Evolutionary conservation across 2,113 vertebrate species (phyloP), one percentile per base, ranked within the genome.

Genomic region (Xerus inauris): DNA sequence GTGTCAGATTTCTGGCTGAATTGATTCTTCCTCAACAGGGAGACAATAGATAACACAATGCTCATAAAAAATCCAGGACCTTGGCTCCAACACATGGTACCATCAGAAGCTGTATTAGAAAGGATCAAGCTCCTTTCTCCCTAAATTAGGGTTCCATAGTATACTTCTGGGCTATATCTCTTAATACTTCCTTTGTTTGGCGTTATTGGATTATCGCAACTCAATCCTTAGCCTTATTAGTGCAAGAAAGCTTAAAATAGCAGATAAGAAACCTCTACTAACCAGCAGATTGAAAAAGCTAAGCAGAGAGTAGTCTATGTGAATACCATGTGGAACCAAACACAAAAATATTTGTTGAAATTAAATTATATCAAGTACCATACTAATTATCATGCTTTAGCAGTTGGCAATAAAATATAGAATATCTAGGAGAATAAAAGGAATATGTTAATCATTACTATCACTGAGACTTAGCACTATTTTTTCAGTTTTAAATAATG

Each of bases 171-270:
- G 83, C 89, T 93, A 17, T 47, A 26, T 82, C 83, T 97, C 92
- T 91, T 93, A 95, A 91, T 72, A 47, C 82, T 75, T 85, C 10
- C 42, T 73, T 87, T 90, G 76, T 81, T 72, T 97, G 94, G 47
- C 7, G 64, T 94, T 94, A 97, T 17, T 97, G 91, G 94, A 96
- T 95, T 96, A 96, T 13, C 82, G 85, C 72, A 97, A 92, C 49
- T 16, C 83, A 95, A 82, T 94, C 85, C 67, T 95, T 77, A 91
- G 88, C 20, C 65, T 91, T 93, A 79, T 80, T 95, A 87, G 47
- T 73, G n/a, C 4, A 69, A 86, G 77, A 95, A 93, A 97, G 87
- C 88, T 95, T 95, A 79, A 95, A 88, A 88, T 30, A 91, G 62
- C 65, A 95, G 71, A 94, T 80, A 92, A 96, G 67, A 94, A 95